phyloP scores from a whole-genome alignment of 2,797 vertebrate genomes.

The Sebastes vulpes region DNA sequence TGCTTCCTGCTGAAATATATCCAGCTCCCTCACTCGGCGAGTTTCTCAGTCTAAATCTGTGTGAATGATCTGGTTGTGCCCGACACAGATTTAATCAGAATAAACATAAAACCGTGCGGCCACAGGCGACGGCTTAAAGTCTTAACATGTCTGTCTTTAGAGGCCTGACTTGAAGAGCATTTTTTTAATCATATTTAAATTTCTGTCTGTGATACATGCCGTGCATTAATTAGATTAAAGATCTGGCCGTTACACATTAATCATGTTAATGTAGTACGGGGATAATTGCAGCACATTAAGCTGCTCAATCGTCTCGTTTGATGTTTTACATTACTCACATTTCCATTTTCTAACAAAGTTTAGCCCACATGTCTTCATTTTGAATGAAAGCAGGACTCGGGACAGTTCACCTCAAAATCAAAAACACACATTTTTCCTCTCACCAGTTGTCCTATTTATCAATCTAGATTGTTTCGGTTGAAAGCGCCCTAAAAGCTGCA shows the following conservation, averaged over 20 bases:
- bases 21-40: neutral
- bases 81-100: neutral
- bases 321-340: neutral
- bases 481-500: neutral
- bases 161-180: neutral
- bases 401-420: neutral
- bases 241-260: conserved; percentile 3
- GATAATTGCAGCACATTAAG: conserved; percentile 38
- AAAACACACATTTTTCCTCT: neutral
- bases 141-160: neutral
- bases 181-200: neutral
- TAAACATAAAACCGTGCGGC: neutral
- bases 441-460: neutral
- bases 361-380: neutral
- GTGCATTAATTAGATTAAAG: conserved; percentile 15
- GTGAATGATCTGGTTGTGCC: conserved; percentile 5
- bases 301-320: conserved; percentile 19
- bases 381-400: neutral
- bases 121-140: neutral
- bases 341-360: neutral
- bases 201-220: neutral
- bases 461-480: neutral
- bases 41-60: neutral
- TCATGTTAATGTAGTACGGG: conserved; percentile 24
- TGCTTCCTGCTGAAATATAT: neutral